phyloP scores from a whole-genome alignment of 1,140 invertebrate species.

The Drosophila kanapiae region DNA sequence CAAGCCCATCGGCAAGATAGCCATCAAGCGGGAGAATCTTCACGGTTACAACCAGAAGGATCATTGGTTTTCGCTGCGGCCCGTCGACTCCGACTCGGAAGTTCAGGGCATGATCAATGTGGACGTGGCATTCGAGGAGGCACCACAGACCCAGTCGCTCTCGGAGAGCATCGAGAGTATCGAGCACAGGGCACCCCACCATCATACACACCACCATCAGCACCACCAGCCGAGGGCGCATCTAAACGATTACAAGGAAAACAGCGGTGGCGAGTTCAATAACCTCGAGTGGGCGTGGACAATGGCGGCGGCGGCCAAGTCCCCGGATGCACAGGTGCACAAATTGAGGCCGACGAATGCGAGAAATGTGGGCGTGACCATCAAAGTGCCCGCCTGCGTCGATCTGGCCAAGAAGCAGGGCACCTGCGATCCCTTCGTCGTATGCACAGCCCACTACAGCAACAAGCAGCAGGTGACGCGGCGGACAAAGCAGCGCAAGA shows the following conservation, averaged over 20 bases:
- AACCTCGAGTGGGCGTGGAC: slow-evolving; percentile 67
- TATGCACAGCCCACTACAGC: slow-evolving; percentile 91
- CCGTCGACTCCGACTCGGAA: slow-evolving; percentile 94
- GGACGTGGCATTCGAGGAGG: slow-evolving; percentile 88
- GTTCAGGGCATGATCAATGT: slow-evolving; percentile 94
- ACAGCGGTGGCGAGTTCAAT: slow-evolving; percentile 73
- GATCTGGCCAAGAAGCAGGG: slow-evolving; percentile 95
- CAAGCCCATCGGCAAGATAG: slow-evolving; percentile 95
- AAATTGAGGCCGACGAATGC: slow-evolving; percentile 71
- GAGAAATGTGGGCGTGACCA: slow-evolving; percentile 83
- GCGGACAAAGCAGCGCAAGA: slow-evolving; percentile 94
- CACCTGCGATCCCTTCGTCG: slow-evolving; percentile 95
- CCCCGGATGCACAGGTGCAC: slow-evolving; percentile 59
- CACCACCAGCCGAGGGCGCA: slow-evolving; percentile 66
- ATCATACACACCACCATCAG: slow-evolving; percentile 55
- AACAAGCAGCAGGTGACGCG: slow-evolving; percentile 93
- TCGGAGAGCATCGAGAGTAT: slow-evolving; percentile 60
- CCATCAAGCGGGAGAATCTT: slow-evolving; percentile 94
- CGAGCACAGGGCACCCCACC: slow-evolving; percentile 40
- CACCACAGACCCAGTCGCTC: slow-evolving; percentile 39
- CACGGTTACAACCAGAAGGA: slow-evolving; percentile 95
- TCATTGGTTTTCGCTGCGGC: slow-evolving; percentile 95
- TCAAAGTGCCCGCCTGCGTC: slow-evolving; percentile 92
- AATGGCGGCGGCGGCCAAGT: slow-evolving; percentile 19
- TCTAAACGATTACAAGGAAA: slow-evolving; percentile 83